A percentile compares a stretch with the other conserved stretches of the same genome.
These are phyloP conservation scores for Pogonocichla stellata DNA, from an alignment of 2,113 vertebrate genomes.

Conservation along the genomic window DNA sequence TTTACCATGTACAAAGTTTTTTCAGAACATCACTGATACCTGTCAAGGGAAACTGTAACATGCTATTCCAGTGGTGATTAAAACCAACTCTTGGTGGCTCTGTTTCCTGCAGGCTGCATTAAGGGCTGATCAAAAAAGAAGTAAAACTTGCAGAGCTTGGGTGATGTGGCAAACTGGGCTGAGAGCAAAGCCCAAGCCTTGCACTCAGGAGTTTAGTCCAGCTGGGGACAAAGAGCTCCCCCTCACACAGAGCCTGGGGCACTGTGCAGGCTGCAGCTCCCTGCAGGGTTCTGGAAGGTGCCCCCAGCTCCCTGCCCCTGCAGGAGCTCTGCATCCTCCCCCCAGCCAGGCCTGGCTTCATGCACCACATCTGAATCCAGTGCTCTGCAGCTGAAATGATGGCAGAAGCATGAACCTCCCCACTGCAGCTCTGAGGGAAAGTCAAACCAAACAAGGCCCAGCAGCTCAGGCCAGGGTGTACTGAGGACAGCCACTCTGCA, in stretches of 20 bases:
- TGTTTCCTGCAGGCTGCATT: neutral
- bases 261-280: neutral
- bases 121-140: neutral
- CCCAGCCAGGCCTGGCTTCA: constrained; percentile 13
- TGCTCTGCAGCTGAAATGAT: neutral
- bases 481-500: constrained; percentile 55
- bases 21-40: neutral
- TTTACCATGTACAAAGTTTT: neutral
- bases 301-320: neutral
- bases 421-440: neutral
- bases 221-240: neutral
- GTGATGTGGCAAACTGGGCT: neutral
- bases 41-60: neutral
- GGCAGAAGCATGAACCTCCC: constrained; percentile 51
- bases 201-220: neutral
- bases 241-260: neutral
- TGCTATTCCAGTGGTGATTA: fast-evolving
- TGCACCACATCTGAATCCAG: constrained; percentile 22
- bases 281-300: neutral
- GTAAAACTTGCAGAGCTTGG: neutral
- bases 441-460: neutral
- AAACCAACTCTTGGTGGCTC: neutral
- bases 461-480: constrained; percentile 3
- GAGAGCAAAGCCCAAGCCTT: neutral
- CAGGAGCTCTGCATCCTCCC: neutral